Evolutionary conservation across 2,888 invertebrate species (phyloP).

Genomic region (Bruchidius siliquastri): DNA sequence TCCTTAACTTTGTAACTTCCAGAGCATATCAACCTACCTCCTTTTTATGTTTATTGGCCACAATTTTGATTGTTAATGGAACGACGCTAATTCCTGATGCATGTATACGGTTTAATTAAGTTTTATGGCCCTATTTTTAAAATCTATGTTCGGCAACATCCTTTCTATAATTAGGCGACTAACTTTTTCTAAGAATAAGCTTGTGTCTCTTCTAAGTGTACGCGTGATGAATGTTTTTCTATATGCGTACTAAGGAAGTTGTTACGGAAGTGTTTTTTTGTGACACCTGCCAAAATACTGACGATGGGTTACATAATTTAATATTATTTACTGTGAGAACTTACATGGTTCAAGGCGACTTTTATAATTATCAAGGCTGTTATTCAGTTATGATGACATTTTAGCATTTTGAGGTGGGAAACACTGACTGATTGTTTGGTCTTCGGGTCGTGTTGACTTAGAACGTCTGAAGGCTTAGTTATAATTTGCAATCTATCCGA

Average conservation of each 20-base stretch:
- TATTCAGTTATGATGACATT: background rate
- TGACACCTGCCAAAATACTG: background rate
- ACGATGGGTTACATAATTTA: background rate
- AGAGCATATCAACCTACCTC: background rate
- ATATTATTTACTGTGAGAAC: background rate
- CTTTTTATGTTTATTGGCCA: background rate
- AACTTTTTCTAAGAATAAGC: background rate
- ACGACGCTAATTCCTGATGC: background rate
- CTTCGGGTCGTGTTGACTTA: too few species aligned
- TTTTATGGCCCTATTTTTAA: background rate
- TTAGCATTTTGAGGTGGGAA: background rate
- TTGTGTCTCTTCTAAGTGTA: background rate
- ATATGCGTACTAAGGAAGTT: background rate
- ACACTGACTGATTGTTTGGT: too few species aligned
- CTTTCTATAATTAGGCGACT: background rate
- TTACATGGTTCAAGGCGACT: background rate
- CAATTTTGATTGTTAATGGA: background rate
- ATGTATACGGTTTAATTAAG: background rate
- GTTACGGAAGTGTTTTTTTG: background rate
- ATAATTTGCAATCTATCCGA: too few species aligned
- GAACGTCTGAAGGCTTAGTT: too few species aligned
- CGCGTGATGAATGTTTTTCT: background rate
- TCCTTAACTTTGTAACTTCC: background rate
- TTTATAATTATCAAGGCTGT: background rate
- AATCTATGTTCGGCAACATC: background rate